These are phyloP conservation scores for Osmerus eperlanus DNA, from an alignment of 2,113 vertebrate species.

Conservation along the genomic window DNA sequence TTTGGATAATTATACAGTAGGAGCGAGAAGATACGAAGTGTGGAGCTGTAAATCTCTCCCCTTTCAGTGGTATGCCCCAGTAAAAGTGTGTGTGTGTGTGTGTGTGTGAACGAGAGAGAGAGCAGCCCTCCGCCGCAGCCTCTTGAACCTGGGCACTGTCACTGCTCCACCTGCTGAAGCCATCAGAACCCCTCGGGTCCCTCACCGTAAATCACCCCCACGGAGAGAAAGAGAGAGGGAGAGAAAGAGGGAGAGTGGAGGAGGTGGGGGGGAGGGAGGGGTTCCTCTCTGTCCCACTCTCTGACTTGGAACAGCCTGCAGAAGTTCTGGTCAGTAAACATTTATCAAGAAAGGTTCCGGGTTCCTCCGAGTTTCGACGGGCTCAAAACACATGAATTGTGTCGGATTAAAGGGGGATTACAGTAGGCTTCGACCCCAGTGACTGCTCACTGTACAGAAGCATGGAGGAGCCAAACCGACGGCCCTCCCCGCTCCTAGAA, in stretches of 20 bases:
- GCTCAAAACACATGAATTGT: too few species aligned
- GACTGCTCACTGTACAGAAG: too few species aligned
- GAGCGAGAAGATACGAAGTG: slow-evolving; percentile 26
- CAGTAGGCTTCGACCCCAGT: too few species aligned
- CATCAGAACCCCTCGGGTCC: slow-evolving; percentile 21
- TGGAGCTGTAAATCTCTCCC: slow-evolving; percentile 32
- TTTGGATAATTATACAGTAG: slow-evolving; percentile 26
- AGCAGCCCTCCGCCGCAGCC: neutral
- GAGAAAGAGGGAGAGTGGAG: too few species aligned
- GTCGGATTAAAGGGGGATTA: too few species aligned
- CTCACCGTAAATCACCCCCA: neutral
- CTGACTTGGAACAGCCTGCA: neutral
- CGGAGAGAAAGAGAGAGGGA: neutral
- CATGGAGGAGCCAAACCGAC: too few species aligned
- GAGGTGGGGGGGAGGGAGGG: too few species aligned
- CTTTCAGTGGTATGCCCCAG: slow-evolving; percentile 4
- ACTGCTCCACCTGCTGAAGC: slow-evolving; percentile 37
- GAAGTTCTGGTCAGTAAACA: slow-evolving; percentile 14
- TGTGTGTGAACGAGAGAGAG: neutral
- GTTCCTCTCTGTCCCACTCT: too few species aligned
- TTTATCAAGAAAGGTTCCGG: neutral
- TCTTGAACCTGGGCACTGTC: neutral
- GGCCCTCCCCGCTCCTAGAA: too few species aligned
- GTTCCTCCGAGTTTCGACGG: too few species aligned
- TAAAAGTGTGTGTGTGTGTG: too few species aligned